Base-by-base conservation (phyloP, 2,888 invertebrate genomes). In the Plagiodera versicolora region DNA sequence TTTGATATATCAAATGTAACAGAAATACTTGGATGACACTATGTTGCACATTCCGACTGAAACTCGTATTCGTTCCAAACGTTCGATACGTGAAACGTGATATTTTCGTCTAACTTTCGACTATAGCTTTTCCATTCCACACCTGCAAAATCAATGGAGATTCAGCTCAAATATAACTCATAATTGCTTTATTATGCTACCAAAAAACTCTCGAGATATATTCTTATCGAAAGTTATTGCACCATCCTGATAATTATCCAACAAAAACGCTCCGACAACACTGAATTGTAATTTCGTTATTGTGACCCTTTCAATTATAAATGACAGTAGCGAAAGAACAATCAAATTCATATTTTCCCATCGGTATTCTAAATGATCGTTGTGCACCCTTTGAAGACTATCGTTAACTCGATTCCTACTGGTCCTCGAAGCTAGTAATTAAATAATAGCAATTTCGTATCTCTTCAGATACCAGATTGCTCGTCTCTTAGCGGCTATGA, bases 361-460 rank as follows among this genome's bases (percentile, higher is more conserved):
- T 63, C 63, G 53, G 57, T 60, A 60, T 63, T 63, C 60, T 63
- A 57, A 54, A 63, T 57, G 65, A 67, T 65, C 61, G 63, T 55
- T 60, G 56, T 49, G 58, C 49, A 63, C 65, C 63, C 70, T 71
- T 70, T 71, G 71, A 71, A 65, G 70, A 68, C 67, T 67, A 67
- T 75, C 73, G 74, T 76, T 75, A 76, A 71, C 70, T 73, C 72
- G 75, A 76, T 74, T 75, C 74, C 71, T 71, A 65, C 71, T 69
- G 72, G 67, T 72, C 74, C 69, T 71, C 71, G 66, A 68, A 64
- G 71, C 69, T 68, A 70, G 72, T 76, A 77, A 77, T 77, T 76
- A 74, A 75, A 74, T 76, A 76, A 76, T 76, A 75, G 74, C 72
- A 72, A 73, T 75, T 74, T 75, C 73, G 70, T 72, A 74, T 73